Conservation (phyloP, 2,113 vertebrate species). For the Megaleporinus macrocephalus region DNA sequence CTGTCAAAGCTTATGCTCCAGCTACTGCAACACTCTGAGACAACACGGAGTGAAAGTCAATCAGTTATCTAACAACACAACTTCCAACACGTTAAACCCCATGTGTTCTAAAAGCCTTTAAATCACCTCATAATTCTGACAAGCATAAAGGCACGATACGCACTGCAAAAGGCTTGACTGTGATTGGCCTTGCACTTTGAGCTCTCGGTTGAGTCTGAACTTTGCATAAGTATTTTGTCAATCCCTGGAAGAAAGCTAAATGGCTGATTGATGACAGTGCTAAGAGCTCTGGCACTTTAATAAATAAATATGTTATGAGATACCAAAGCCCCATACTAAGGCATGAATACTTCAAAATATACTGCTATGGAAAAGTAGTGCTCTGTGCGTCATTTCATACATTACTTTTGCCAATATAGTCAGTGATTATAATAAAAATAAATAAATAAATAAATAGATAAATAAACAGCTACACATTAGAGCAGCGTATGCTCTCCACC, state of each 20-base stretch:
- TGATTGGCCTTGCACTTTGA: conserved; percentile 26
- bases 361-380: no score
- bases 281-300: background rate
- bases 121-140: background rate
- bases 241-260: background rate
- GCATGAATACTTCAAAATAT: no score
- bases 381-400: no score
- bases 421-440: no score
- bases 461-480: background rate
- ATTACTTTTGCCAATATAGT: no score
- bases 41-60: background rate
- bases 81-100: background rate
- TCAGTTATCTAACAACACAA: background rate
- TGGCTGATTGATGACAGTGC: background rate
- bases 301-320: background rate
- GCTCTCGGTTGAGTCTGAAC: background rate
- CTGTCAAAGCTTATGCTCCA: background rate
- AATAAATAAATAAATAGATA: no score
- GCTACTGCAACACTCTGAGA: background rate
- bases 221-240: background rate
- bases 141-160: background rate
- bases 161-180: background rate
- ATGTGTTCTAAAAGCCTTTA: background rate
- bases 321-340: background rate
- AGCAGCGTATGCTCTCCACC: background rate